Evolutionary conservation across 2,797 vertebrate genomes (phyloP), one percentile per base, ranked within the genome.

Genomic region (Odontamblyopus lacepedii): DNA sequence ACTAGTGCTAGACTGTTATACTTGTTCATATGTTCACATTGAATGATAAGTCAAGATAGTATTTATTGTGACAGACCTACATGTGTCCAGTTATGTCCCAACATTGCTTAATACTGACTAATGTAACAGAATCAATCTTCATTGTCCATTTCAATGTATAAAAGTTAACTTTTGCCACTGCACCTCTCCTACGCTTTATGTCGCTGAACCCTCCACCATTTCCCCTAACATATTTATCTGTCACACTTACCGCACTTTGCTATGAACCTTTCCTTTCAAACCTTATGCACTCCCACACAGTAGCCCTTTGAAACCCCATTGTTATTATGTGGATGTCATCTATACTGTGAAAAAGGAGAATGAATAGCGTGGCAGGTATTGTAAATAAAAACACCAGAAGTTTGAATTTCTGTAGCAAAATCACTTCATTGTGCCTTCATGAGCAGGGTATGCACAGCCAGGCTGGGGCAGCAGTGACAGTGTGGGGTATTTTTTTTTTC

Each of bases 341-440:
- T 70, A 70, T 32, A 56, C 4, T 29, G 57, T 41, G 53, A 51
- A 57, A 77, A 44, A 13, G 29, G 62, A 19, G 50, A 66, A 66
- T 44, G 6, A 0, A 61, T 65, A 38, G 51, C 23, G 38, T 63
- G 56, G 55, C 48, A 48, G 38, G n/a, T 50, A 44, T 35, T 30
- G 44, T 75, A 69, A 72, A 74, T 72, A 67, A 66, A 75, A 66
- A 50, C 57, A 12, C 41, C 6, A 53, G 57, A 44, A 18, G 9
- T 84, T 74, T 67, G 2, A 68, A 56, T 69, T 74, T 41, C 55
- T 69, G 8, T 15, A 7, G 67, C 41, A 64, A 67, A 75, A 70
- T 76, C 32, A 60, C 74, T 74, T 81, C 71, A 70, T 57, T 32
- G 32, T 70, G 75, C 75, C 72, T 67, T 73, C 60, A 62, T 71